Base-by-base conservation (phyloP, 2,888 invertebrate species). In the Catocala fraxini region DNA sequence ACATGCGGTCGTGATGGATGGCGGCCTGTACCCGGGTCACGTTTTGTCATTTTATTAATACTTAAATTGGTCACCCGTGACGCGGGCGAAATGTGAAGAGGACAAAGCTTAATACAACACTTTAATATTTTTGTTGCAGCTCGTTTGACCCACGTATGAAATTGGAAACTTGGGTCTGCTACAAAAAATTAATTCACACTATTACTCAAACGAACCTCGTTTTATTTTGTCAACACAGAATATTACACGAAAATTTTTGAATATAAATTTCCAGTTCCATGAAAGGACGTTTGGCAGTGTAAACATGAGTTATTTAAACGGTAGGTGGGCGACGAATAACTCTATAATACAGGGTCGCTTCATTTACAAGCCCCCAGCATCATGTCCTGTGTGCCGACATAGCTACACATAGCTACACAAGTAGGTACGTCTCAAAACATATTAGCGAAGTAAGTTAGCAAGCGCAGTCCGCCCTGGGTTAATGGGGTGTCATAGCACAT, bases 1-100 rank as follows among this genome's bases (percentile, higher is more conserved):
- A 93, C 92, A 89, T 82, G 87, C 75, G 82, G 81, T 70, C 80
- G 89, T 93, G 93, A 94, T 93, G 92, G 93, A 94, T 93, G 91
- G 84, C 85, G 87, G 81, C 81, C 81, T 75, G 70, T 71, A 81
- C 77, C 77, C 75, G 88, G 90, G 91, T 90, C 93, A 90, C 90
- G 92, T 93, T 93, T 92, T 92, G 94, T 94, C 93, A 91, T 93
- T 93, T 93, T 94, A 93, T 93, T 94, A 93, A 92, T 93, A 92
- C 93, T 89, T 91, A 93, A 93, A 94, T 93, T 93, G 93, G 92
- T 86, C 83, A 85, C 84, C 88, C 81, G 88, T 93, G 93, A 93
- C 92, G 89, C 76, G 79, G 83, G 81, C 81, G 83, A 90, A 92
- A 91, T 82, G 75, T 77, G 75, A 78, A 80, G 75, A 80, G 83